Base-by-base conservation (phyloP, 2,797 vertebrate genomes). In the Phalloptychus januarius region DNA sequence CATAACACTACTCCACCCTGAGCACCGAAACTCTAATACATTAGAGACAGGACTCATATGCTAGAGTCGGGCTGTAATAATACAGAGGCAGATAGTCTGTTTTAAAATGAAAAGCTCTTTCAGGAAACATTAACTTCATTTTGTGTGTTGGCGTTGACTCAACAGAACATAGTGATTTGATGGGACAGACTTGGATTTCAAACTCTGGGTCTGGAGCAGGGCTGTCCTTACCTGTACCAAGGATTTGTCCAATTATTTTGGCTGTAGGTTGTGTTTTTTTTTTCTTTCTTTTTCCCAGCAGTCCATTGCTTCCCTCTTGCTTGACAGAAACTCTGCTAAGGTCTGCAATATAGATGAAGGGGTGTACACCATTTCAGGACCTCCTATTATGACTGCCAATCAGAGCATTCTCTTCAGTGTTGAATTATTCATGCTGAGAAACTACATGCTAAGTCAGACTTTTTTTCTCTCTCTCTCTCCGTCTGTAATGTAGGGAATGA, bases 361-460 rank as follows among this genome's bases (percentile, higher is more conserved):
- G 77, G 72, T 81, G 80, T 58, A 78, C 69, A 73, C 79, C 90
- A 88, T 92, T 93, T 93, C 85, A 92, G 90, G 91, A 91, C 91
- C 92, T 90, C 89, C 93, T 87, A 90, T 93, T 93, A 93, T 91
- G 87, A 90, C 87, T 87, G 80, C 2, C 84, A 93, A 91, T 94
- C 91, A 88, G 86, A 90, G 87, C 80, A 84, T 93, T 93, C 91
- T 91, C 88, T 78, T 82, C 73, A 28, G 67, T 2, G 2, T 80
- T 94, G 87, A 94, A 95, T 95, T 90, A 95, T 94, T 92, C 84
- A 95, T 89, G 83, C 75, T 8, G 42, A 76, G 80, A 87, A 88
- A 91, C 85, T 93, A 92, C 92, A 87, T 94, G 93, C 93, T 94
- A 86, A 90, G 91, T 94, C 90, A 87, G 87, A 88, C 81, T 88